Base-by-base conservation (phyloP, 2,113 vertebrate genomes). In the Pampusana beccarii region DNA sequence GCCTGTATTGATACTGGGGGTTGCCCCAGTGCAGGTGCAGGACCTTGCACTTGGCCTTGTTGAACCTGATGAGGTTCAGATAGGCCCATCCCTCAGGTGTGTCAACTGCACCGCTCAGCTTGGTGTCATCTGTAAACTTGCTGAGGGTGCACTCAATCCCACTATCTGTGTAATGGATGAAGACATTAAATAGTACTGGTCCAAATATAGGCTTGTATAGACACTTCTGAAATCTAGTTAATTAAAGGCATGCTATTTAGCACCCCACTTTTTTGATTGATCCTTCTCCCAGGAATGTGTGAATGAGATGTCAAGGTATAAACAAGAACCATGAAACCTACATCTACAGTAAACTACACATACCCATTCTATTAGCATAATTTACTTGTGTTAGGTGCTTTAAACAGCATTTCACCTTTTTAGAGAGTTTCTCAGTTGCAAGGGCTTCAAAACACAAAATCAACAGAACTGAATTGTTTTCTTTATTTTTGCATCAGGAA, bases 351-450 rank as follows among this genome's bases (percentile, higher is more conserved):
- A 66, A 94, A 44, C 44, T 83, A 92, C 82, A 60, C 79, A 48
- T 78, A 95, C 82, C 58, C 94, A 96, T 95, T 97, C 91, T 94
- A 97, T 97, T 97, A 96, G 53, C 93, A 95, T 94, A 94, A 95
- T 87, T 96, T 78, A 79, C 61, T 96, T 75, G 13, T 89, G 80
- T 94, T 86, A 96, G 93, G 93, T 96, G 80, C 56, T 97, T 95
- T 92, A 85, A 66, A 69, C 40, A 86, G 56, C 53, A 82, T 92
- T 97, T 96, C 13, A 84, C 96, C 97, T 97, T 94, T 97, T 97
- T 94, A 95, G 61, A 50, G 95, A 97, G 67, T 81, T 95, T 92
- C 46, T 96, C 79, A 17, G 33, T 95, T 92, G 51, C 46, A 95
- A 94, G 87, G 93, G 57, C 92, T 97, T 97, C 81, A 71, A 90